These are phyloP conservation scores for Adelosebastes latens DNA, from an alignment of 2,797 vertebrate genomes.

Conservation along the genomic window DNA sequence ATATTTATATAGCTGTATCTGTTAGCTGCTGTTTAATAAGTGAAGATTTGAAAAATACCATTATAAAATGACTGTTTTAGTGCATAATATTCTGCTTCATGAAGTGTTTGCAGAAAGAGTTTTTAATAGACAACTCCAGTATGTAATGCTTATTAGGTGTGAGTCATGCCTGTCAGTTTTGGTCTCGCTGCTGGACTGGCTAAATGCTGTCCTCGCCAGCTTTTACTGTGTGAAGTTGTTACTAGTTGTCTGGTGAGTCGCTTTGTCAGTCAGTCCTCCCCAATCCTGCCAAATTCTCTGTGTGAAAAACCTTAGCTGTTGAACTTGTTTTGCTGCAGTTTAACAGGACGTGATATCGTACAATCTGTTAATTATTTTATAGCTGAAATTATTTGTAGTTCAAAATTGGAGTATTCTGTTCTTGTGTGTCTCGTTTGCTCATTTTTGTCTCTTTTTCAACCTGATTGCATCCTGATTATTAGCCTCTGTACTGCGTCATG, in stretches of 20 bases:
- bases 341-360: not conserved
- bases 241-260: constrained; percentile 55
- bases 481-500: not conserved
- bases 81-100: not conserved
- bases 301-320: constrained; percentile 28
- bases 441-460: not conserved
- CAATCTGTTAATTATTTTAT: constrained; percentile 22
- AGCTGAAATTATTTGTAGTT: not conserved
- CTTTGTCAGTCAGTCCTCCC: constrained; percentile 16
- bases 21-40: not conserved
- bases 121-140: constrained; percentile 23
- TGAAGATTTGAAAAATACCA: not conserved
- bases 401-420: not conserved
- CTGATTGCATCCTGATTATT: not conserved
- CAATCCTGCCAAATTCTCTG: constrained; percentile 41
- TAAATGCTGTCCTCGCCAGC: constrained; percentile 33
- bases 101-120: not conserved
- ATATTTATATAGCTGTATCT: not conserved
- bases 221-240: constrained; percentile 60
- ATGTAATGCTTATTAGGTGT: constrained; percentile 46
- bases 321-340: constrained; percentile 18
- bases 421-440: not conserved
- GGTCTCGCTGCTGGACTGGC: constrained; percentile 42
- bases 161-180: constrained; percentile 55
- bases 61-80: not conserved